Percentiles rank a stretch among this genome's conserved stretches.
These are phyloP conservation scores for Plotosus lineatus DNA, from an alignment of 2,113 vertebrate species.

Conservation along the genomic window DNA sequence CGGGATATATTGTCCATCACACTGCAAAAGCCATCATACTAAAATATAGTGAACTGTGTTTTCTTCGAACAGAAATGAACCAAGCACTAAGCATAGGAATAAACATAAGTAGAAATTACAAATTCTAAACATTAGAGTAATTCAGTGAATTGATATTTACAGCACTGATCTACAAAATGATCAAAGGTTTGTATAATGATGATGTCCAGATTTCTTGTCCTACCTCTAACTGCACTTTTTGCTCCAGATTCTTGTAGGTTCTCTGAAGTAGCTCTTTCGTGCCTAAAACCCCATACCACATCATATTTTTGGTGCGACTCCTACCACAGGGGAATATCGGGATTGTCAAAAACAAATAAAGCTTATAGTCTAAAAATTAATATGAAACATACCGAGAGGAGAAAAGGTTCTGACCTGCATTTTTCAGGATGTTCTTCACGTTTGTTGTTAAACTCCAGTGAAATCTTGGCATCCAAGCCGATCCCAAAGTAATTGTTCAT, in stretches of 20 bases:
- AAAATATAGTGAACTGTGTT: background rate
- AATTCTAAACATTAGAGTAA: background rate
- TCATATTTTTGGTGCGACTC: constrained; percentile 98
- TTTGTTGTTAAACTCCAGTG: constrained; percentile 98
- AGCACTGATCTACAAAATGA: background rate
- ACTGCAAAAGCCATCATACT: constrained; percentile 74
- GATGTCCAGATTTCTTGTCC: constrained; percentile 39
- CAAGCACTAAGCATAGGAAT: no score
- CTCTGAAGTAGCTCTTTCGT: constrained; percentile 94
- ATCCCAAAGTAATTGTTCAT: constrained; percentile 99
- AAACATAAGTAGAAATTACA: background rate
- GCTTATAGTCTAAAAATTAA: background rate
- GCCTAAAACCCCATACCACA: constrained; percentile 98
- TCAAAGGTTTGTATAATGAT: background rate
- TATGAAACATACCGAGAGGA: background rate
- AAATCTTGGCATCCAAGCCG: constrained; percentile 97
- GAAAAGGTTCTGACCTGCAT: constrained; percentile 81
- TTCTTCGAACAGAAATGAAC: background rate
- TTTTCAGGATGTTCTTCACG: constrained; percentile 96
- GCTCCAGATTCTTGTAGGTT: constrained; percentile 97
- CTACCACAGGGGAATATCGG: constrained; percentile 61
- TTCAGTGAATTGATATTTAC: background rate
- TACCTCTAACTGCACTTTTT: constrained; percentile 97
- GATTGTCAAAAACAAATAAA: background rate
- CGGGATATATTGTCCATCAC: constrained; percentile 96